Conservation (phyloP, 2,888 invertebrate species). For the Rhynchonema sp. region DNA sequence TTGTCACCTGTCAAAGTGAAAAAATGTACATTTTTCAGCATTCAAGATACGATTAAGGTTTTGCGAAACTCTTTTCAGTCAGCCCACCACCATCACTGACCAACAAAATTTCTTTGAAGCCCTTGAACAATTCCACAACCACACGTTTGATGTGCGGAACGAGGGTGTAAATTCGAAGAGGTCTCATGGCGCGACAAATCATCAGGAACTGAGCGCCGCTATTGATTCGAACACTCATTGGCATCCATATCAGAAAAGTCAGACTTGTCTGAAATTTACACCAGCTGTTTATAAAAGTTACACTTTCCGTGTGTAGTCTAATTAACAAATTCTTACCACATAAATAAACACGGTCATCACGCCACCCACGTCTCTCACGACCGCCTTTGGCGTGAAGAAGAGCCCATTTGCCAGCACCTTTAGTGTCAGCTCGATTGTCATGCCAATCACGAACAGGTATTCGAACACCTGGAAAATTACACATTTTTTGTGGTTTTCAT, state of each 20-base stretch:
- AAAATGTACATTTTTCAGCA: not conserved
- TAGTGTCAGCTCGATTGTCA: constrained; percentile 83
- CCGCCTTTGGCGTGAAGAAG: constrained; percentile 95
- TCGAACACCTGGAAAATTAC: constrained; percentile 46
- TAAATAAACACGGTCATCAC: constrained; percentile 92
- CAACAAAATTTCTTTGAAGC: constrained; percentile 92
- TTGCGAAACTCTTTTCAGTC: not conserved
- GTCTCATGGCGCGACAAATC: constrained; percentile 86
- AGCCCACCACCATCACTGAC: constrained; percentile 37
- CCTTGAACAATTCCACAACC: constrained; percentile 88
- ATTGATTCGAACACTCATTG: constrained; percentile 65
- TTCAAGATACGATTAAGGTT: not conserved
- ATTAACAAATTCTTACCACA: constrained; percentile 44
- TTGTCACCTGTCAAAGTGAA: constrained; percentile 51
- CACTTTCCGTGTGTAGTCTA: not conserved
- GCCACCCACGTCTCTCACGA: constrained; percentile 90
- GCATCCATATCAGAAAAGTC: constrained; percentile 92
- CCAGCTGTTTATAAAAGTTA: no score
- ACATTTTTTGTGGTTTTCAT: not conserved
- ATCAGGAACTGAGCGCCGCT: constrained; percentile 81
- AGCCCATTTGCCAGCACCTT: constrained; percentile 93
- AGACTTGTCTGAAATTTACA: constrained; percentile 53
- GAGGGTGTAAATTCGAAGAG: constrained; percentile 41
- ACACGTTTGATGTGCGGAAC: constrained; percentile 97
- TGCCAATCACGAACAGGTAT: constrained; percentile 88